Conservation (phyloP, 2,888 invertebrate genomes). For the Isotomurus palustris region DNA sequence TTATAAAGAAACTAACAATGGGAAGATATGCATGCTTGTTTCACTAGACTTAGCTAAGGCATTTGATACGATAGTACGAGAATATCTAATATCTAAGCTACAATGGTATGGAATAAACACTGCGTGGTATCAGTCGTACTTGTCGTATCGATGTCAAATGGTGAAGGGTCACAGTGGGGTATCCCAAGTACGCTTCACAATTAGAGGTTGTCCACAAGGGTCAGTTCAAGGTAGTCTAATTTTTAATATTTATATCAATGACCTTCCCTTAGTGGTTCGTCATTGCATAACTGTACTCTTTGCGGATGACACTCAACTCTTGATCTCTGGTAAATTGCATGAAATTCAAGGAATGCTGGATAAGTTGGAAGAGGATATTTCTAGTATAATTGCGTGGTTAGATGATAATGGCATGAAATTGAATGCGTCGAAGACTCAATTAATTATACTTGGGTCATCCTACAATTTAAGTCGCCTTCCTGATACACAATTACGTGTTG, state of each 20-base stretch:
- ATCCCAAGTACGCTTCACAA: slow-evolving; percentile 8
- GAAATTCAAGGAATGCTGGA: slow-evolving; percentile 1
- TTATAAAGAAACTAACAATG: slow-evolving; percentile 12
- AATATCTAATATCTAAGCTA: slow-evolving; percentile 14
- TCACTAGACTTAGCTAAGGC: slow-evolving; percentile 23
- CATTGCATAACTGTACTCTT: slow-evolving; percentile 11
- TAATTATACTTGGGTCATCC: slow-evolving; percentile 13
- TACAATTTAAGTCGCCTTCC: not conserved
- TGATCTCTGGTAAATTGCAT: not conserved
- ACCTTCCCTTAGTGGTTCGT: slow-evolving; percentile 12
- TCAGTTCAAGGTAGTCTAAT: not conserved
- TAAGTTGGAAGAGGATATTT: slow-evolving; percentile 9
- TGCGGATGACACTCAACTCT: slow-evolving; percentile 20
- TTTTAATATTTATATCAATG: slow-evolving; percentile 18
- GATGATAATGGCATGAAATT: slow-evolving; percentile 15
- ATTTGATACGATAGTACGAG: slow-evolving; percentile 12
- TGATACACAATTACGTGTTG: not conserved
- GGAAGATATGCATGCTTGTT: slow-evolving; percentile 16
- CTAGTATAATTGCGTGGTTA: slow-evolving; percentile 9
- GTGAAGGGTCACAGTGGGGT: slow-evolving; percentile 1
- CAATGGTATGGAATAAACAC: slow-evolving; percentile 19
- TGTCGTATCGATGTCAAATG: slow-evolving; percentile 11
- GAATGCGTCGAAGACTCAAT: slow-evolving; percentile 18
- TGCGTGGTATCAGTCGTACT: slow-evolving; percentile 12
- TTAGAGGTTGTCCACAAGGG: slow-evolving; percentile 11